These are phyloP conservation scores for Clarias pachynema DNA, from an alignment of 2,797 vertebrate species.

Conservation along the genomic window DNA sequence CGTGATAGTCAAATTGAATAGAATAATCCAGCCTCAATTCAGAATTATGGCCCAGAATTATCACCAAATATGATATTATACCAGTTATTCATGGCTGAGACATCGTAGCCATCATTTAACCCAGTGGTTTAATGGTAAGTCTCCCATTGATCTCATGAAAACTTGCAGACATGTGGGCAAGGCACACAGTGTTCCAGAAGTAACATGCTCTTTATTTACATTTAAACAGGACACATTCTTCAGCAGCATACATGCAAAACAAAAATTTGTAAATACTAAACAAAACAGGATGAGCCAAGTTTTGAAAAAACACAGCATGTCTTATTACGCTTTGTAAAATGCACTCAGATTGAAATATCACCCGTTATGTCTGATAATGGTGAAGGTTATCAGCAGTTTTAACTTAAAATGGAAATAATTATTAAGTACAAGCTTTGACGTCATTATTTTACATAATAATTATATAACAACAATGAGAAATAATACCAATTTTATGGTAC, in stretches of 20 bases:
- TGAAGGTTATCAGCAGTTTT: not conserved
- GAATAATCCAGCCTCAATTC: not conserved
- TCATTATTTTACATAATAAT: not conserved
- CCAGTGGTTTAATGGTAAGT: not conserved
- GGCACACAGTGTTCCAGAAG: not conserved
- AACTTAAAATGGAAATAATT: not conserved
- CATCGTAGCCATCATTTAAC: not conserved
- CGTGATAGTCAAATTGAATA: not conserved
- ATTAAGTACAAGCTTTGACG: not conserved
- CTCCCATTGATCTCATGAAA: not conserved
- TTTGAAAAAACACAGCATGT: not conserved
- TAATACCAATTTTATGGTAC: not conserved
- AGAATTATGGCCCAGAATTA: no score
- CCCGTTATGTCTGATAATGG: not conserved
- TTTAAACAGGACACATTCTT: not conserved
- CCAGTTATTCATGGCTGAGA: not conserved
- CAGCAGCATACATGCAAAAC: no score
- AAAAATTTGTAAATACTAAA: not conserved
- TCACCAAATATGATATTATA: not conserved
- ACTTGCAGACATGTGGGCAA: not conserved
- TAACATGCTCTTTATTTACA: not conserved
- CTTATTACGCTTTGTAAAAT: not conserved
- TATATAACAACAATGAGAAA: not conserved
- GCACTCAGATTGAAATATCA: not conserved
- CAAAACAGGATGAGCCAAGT: not conserved